Evolutionary conservation across 2,888 invertebrate genomes (phyloP).

Genomic region (Hydraecia micacea): DNA sequence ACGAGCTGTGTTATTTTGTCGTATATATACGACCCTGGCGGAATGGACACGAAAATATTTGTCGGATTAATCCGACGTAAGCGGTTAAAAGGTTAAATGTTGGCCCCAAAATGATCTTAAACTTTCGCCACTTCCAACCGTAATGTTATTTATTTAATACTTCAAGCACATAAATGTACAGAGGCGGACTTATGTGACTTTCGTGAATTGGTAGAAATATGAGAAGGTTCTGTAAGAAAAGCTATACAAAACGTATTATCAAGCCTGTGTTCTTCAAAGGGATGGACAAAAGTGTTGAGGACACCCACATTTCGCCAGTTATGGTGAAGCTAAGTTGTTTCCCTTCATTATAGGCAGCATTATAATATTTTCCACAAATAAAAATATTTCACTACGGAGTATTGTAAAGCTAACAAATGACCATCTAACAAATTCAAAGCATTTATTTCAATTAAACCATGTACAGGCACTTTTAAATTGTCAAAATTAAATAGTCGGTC

Average conservation of each 20-base stretch:
- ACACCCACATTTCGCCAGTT: background rate
- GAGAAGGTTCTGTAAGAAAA: background rate
- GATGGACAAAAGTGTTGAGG: background rate
- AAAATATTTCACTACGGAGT: background rate
- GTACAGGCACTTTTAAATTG: no score
- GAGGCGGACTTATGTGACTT: no score
- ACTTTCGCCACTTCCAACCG: background rate
- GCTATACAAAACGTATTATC: background rate
- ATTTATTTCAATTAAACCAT: no score
- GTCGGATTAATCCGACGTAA: no score
- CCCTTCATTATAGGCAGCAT: background rate
- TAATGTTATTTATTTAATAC: no score
- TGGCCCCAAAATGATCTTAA: background rate
- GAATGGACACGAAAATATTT: no score
- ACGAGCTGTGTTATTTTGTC: no score
- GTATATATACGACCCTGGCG: no score
- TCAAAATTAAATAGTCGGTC: no score
- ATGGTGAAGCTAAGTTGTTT: background rate
- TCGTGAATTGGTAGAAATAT: background rate
- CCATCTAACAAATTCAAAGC: background rate
- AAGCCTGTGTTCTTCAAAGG: background rate
- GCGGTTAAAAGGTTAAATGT: no score
- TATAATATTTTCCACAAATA: background rate
- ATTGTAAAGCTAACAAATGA: background rate
- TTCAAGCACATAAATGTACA: no score